phyloP scores from a whole-genome alignment of 2,113 vertebrate species.

The Dipodomys ordii region DNA sequence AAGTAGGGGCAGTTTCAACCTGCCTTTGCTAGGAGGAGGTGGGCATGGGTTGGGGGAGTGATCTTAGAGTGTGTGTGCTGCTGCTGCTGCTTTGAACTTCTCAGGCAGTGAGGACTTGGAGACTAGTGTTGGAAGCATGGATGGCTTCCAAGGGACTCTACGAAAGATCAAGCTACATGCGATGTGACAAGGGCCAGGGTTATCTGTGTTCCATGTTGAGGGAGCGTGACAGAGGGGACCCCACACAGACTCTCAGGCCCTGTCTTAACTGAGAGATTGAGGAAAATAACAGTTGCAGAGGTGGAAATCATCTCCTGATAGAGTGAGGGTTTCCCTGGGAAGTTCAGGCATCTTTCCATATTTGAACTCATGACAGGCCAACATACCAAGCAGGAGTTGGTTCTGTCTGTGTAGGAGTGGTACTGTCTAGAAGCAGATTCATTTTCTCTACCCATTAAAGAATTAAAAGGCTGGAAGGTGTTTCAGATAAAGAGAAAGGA shows the following conservation, averaged over 20 bases:
- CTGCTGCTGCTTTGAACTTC: not conserved
- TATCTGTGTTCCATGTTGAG: not conserved
- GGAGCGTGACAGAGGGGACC: not conserved
- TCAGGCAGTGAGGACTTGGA: not conserved
- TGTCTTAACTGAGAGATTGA: too few relatives aligned
- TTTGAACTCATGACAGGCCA: not conserved
- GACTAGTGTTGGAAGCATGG: too few relatives aligned
- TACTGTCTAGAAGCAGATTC: too few relatives aligned
- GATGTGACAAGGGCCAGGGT: not conserved
- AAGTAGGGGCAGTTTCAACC: slow-evolving; percentile 34
- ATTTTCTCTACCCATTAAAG: too few relatives aligned
- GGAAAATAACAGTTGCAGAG: not conserved
- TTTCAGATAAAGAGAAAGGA: too few relatives aligned
- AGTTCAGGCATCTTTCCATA: accelerated
- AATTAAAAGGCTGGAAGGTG: too few relatives aligned
- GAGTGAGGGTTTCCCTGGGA: too few relatives aligned
- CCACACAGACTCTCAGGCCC: not conserved
- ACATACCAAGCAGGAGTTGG: not conserved
- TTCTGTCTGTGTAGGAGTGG: not conserved
- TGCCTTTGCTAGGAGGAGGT: not conserved
- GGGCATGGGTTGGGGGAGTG: not conserved
- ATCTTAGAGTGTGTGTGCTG: not conserved
- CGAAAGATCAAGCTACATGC: not conserved
- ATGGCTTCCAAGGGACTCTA: too few relatives aligned
- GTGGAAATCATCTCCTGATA: not conserved